Evolutionary conservation across 2,888 invertebrate species (phyloP).

Genomic region (Thera britannica): DNA sequence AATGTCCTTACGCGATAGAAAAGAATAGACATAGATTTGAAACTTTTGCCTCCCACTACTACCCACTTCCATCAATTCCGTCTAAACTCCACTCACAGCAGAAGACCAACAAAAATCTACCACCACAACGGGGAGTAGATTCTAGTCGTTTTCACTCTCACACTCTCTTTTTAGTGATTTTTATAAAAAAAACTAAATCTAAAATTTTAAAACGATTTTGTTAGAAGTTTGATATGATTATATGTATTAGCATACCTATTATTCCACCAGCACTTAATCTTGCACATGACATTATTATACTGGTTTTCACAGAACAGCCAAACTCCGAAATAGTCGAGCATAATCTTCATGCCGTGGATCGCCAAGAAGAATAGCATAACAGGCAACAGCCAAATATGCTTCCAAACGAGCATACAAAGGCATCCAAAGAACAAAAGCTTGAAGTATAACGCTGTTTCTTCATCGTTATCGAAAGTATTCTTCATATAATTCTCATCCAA

Average conservation of each 20-base stretch:
- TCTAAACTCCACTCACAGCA: too few relatives aligned
- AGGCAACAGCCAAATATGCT: slow-evolving; percentile 92
- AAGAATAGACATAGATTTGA: too few relatives aligned
- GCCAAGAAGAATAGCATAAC: slow-evolving; percentile 91
- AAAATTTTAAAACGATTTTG: too few relatives aligned
- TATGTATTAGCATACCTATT: slow-evolving; percentile 72
- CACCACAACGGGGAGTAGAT: too few relatives aligned
- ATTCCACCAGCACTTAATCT: slow-evolving; percentile 85
- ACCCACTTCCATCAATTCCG: too few relatives aligned
- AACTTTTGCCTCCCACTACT: too few relatives aligned
- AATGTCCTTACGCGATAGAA: too few relatives aligned
- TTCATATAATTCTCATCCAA: slow-evolving; percentile 77
- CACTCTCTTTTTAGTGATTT: too few relatives aligned
- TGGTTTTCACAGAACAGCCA: slow-evolving; percentile 79
- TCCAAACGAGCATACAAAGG: slow-evolving; percentile 93
- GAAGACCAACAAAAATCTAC: too few relatives aligned
- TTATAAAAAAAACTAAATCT: too few relatives aligned
- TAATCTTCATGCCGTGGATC: slow-evolving; percentile 86
- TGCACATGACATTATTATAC: slow-evolving; percentile 66
- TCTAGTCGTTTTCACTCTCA: too few relatives aligned
- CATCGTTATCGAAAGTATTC: slow-evolving; percentile 73
- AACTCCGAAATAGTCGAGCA: slow-evolving; percentile 80
- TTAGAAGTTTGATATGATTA: too few relatives aligned
- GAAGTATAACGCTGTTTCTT: slow-evolving; percentile 89
- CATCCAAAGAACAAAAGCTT: slow-evolving; percentile 93